These are phyloP conservation scores for Chaetoderma sp. DNA, from an alignment of 2,888 invertebrate genomes.

Conservation along the genomic window DNA sequence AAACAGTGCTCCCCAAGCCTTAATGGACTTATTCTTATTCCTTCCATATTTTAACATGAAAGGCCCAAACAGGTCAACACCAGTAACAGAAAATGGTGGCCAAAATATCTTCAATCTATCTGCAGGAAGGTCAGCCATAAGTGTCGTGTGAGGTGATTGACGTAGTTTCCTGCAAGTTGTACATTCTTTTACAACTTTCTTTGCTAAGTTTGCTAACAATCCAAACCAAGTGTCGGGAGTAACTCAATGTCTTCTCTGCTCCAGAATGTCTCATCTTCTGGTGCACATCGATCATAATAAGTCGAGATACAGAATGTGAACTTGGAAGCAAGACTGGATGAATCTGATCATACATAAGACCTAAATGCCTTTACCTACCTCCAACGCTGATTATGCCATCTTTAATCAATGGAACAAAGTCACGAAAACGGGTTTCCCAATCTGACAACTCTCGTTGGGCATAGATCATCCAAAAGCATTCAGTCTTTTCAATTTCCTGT, in stretches of 20 bases:
- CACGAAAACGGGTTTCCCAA: background rate
- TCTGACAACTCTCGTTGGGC: background rate
- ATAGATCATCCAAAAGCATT: conserved; percentile 3
- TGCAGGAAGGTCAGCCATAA: background rate
- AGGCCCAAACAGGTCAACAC: conserved; percentile 13
- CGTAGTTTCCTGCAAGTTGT: background rate
- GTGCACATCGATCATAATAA: conserved; percentile 3
- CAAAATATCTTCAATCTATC: background rate
- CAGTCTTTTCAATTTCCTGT: background rate
- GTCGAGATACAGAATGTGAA: background rate
- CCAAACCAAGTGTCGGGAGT: conserved; percentile 3
- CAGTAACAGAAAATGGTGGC: background rate
- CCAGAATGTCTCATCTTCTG: background rate
- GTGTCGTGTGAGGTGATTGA: background rate
- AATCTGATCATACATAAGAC: background rate
- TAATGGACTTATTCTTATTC: background rate
- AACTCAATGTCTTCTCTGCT: background rate
- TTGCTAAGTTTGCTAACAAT: background rate
- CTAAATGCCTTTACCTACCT: background rate
- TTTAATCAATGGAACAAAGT: background rate
- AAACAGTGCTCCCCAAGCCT: conserved; percentile 10
- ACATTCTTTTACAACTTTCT: background rate
- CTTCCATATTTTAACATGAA: background rate
- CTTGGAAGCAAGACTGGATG: conserved; percentile 3
- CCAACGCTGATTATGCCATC: conserved; percentile 2